These are phyloP conservation scores for Drosophila tristis DNA, from an alignment of 1,140 invertebrate species.

Conservation along the genomic window DNA sequence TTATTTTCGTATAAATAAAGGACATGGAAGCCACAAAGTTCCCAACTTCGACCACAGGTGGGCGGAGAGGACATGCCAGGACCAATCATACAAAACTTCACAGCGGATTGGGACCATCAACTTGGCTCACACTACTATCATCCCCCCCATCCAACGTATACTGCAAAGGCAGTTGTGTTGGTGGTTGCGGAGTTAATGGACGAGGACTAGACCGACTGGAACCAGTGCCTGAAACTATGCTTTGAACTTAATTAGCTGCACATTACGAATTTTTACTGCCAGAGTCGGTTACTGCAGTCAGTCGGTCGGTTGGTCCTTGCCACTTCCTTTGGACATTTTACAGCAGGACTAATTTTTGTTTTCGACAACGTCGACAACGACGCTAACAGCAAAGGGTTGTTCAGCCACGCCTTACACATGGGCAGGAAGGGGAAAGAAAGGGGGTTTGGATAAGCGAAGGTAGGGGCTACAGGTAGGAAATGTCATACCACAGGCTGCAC, in stretches of 20 bases:
- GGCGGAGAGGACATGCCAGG: conserved; percentile 14
- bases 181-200: conserved; percentile 18
- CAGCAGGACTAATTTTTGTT: conserved; percentile 79
- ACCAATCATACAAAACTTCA: conserved; percentile 45
- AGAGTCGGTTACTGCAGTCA: conserved; percentile 63
- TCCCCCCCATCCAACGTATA: conserved; percentile 1
- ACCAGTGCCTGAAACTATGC: conserved; percentile 65
- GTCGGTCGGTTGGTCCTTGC: conserved; percentile 46
- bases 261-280: conserved; percentile 81
- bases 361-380: conserved; percentile 78
- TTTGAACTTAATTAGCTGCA: conserved; percentile 82
- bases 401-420: neutral
- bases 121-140: neutral
- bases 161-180: conserved; percentile 4
- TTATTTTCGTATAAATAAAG: conserved; percentile 45
- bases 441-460: neutral
- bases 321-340: conserved; percentile 80
- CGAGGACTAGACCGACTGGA: conserved; percentile 37
- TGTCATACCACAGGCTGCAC: conserved; percentile 64
- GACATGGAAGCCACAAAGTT: conserved; percentile 40
- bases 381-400: conserved; percentile 31
- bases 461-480: conserved; percentile 63
- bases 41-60: conserved; percentile 14
- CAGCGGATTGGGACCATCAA: conserved; percentile 42
- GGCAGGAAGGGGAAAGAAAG: conserved; percentile 5